Base-by-base conservation (phyloP, 2,113 vertebrate species). In the Cyanistes caeruleus region DNA sequence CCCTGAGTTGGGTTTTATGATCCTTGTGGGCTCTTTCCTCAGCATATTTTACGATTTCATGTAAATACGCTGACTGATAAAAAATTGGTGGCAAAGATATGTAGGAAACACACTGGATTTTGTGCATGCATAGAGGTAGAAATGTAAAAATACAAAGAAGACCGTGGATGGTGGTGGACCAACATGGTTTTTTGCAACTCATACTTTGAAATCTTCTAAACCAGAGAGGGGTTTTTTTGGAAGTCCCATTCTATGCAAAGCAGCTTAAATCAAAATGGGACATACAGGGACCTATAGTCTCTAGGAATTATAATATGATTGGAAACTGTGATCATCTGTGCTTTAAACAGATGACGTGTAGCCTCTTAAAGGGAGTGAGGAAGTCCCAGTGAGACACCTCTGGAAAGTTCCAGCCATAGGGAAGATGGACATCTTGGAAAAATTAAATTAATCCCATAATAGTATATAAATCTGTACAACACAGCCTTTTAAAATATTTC, bases 381-480 rank as follows among this genome's bases (percentile, higher is more conserved):
- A 46, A 59, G 51, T 87, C 53, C 58, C 52, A 75, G 18, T 15
- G n/a, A 87, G 56, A 85, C 49, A 56, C 3, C 59, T 83, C 37
- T 78, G 88, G 62, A 96, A 95, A 93, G 73, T 89, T 97, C 77
- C 75, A 95, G 76, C 87, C 91, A 90, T 83, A 96, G 94, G 89
- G 90, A 95, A 96, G 92, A 89, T 84, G 41, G 87, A 92, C 76
- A 92, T 94, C 93, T 96, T 93, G 93, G 90, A 97, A 97, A 97
- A 96, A 97, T 96, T 96, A 95, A 95, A 97, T 97, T 97, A 91
- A 43, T 72, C 70, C 46, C 4, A 3, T 95, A 92, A 97, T 93
- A 92, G 69, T 95, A 81, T 87, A 93, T 93, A 93, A 97, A 95
- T 97, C 91, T 96, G 92, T 91, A 94, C 87, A 94, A 94, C 97